phyloP scores from a whole-genome alignment of 1,140 invertebrate species.

The Lamellibrachia luymesi region DNA sequence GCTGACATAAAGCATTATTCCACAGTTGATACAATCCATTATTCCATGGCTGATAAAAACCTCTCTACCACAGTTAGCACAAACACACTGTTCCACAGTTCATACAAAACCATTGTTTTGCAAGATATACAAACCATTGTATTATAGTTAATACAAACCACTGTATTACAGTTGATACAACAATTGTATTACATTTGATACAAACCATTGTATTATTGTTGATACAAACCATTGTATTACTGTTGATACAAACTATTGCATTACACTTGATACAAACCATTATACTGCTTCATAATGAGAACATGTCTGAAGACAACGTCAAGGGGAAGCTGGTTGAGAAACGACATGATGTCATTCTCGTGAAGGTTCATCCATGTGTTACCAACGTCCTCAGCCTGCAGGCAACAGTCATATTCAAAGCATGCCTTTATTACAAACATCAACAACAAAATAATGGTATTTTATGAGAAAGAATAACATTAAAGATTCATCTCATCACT shows the following conservation, averaged over 20 bases:
- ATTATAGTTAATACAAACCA: not conserved
- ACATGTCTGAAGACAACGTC: constrained; percentile 67
- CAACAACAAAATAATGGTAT: too few species aligned
- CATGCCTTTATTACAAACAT: too few species aligned
- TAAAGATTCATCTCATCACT: too few species aligned
- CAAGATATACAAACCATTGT: too few species aligned
- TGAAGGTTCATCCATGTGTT: constrained; percentile 61
- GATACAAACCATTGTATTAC: not conserved
- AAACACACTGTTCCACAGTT: too few species aligned
- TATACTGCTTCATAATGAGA: not conserved
- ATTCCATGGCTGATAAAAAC: too few species aligned
- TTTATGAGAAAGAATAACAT: too few species aligned
- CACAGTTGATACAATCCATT: too few species aligned
- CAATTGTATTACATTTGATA: not conserved
- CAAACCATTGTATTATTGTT: not conserved
- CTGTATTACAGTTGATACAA: not conserved
- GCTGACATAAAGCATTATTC: too few species aligned
- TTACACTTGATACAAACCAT: not conserved
- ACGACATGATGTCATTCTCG: constrained; percentile 74
- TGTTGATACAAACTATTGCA: not conserved
- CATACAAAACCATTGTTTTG: too few species aligned
- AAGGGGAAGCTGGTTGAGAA: constrained; percentile 75
- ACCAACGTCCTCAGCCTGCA: constrained; percentile 66
- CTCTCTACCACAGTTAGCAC: too few species aligned
- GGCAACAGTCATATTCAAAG: constrained; percentile 7